Base-by-base conservation (phyloP, 2,888 invertebrate genomes). In the Magallana nippona region DNA sequence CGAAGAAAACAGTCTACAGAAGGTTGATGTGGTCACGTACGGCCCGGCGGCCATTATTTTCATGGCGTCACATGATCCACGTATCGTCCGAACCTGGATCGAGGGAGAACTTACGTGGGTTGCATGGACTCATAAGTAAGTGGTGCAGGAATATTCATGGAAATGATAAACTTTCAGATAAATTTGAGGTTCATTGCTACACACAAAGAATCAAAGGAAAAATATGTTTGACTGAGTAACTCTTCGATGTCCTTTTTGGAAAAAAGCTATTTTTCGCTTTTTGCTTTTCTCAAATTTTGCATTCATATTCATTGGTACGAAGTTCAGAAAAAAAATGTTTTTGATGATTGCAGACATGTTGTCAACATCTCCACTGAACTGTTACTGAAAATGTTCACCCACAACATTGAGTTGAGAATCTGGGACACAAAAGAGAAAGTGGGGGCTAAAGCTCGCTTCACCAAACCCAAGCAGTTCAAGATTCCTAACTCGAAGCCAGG, bases 21-120 rank as follows among this genome's bases (percentile, higher is more conserved):
- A 92, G 83, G 93, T 93, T 11, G 94, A 94, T 85, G 88, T 94
- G 1, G 93, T 93, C 82, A 91, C 92, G 0, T 94, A 92, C 85
- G 93, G 93, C 19, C 89, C 92, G 77, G 93, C 93, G 2, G 93
- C 93, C 71, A 94, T 93, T 86, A 91, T 94, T 55, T 94, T 92
- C 88, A 91, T 93, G 85, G 82, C 80, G 1, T 86, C 88, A 55
- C 91, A 92, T 63, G 94, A 94, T 44, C 89, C 94, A 0, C 90
- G 90, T 62, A 92, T 94, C 19, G 87, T 94, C 81, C 92, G 92
- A 84, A 94, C 93, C 0, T 94, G 94, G 94, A 91, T 91, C 81
- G 93, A 93, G 83, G 93, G 93, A 1, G 92, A 93, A 55, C 87
- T 92, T 57, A 93, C 94, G 0, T 94, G 94, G 94, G 90, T 93